phyloP scores from a whole-genome alignment of 2,888 invertebrate genomes.

The Tetanocera ferruginea region DNA sequence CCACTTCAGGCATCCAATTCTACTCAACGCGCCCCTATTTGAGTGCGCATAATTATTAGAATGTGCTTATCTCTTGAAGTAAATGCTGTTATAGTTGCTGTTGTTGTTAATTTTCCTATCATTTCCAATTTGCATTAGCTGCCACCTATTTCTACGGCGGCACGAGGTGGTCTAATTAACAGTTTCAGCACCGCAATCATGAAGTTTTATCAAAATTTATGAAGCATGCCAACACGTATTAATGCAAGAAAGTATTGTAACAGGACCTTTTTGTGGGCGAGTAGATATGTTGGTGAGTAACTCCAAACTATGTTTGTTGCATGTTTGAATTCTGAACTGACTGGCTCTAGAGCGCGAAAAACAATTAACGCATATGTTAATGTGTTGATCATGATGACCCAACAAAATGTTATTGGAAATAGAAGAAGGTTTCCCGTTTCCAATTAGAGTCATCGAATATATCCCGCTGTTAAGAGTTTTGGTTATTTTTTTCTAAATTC shows the following conservation, averaged over 20 bases:
- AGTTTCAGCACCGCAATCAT: background rate
- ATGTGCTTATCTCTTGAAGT: conserved; percentile 14
- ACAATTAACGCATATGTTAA: conserved; percentile 17
- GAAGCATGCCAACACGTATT: background rate
- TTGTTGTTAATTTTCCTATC: background rate
- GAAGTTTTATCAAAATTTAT: conserved; percentile 5
- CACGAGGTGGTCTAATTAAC: background rate
- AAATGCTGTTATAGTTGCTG: background rate
- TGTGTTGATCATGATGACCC: conserved; percentile 1
- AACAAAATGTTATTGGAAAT: background rate
- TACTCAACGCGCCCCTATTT: conserved; percentile 13
- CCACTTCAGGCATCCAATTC: background rate
- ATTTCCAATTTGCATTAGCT: conserved; percentile 28
- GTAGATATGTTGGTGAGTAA: background rate
- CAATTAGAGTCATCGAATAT: background rate
- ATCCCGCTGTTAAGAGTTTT: background rate
- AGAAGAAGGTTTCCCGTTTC: background rate
- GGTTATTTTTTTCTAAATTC: too few species aligned
- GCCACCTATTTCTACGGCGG: background rate
- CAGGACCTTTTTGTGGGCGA: background rate
- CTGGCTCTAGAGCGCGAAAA: background rate
- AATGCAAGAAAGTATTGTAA: background rate
- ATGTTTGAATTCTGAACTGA: background rate
- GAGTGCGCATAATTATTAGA: conserved; percentile 9
- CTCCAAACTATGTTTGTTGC: background rate